Percentiles rank a stretch among this genome's conserved stretches.
Evolutionary conservation across 2,888 invertebrate species (phyloP).

Genomic region (Zhuqinia jingwanae): DNA sequence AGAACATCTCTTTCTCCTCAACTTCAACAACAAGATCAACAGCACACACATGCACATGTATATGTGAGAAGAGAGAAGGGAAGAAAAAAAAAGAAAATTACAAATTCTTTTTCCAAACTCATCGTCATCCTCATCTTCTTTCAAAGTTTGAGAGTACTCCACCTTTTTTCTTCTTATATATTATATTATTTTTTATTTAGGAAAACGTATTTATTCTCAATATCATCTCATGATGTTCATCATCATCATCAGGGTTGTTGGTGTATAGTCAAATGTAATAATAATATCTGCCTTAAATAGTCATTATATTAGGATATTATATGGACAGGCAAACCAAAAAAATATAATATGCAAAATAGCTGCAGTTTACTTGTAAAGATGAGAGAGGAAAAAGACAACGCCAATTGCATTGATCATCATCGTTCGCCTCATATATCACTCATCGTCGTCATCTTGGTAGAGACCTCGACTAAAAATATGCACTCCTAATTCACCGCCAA

Average conservation of each 20-base stretch:
- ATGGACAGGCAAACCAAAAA: constrained; percentile 39
- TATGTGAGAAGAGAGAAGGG: too few relatives aligned
- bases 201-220: constrained; percentile 55
- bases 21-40: constrained; percentile 13
- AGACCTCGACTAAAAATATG: too few relatives aligned
- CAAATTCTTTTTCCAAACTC: constrained; percentile 21
- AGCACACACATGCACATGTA: constrained; percentile 13
- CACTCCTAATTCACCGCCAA: too few relatives aligned
- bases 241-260: background rate
- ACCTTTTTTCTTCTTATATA: constrained; percentile 50
- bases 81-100: constrained; percentile 49
- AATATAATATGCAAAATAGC: constrained; percentile 40
- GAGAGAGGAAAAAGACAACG: background rate
- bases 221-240: constrained; percentile 24
- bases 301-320: constrained; percentile 63
- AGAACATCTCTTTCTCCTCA: constrained; percentile 43
- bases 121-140: constrained; percentile 32
- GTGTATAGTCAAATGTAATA: constrained; percentile 38
- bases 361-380: background rate
- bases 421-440: constrained; percentile 18
- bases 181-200: constrained; percentile 21
- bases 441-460: background rate
- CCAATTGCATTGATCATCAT: constrained; percentile 22
- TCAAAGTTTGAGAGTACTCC: constrained; percentile 54
- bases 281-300: constrained; percentile 70